Base-by-base conservation (phyloP, 2,888 invertebrate genomes). In the Gymnoscelis rufifasciata region DNA sequence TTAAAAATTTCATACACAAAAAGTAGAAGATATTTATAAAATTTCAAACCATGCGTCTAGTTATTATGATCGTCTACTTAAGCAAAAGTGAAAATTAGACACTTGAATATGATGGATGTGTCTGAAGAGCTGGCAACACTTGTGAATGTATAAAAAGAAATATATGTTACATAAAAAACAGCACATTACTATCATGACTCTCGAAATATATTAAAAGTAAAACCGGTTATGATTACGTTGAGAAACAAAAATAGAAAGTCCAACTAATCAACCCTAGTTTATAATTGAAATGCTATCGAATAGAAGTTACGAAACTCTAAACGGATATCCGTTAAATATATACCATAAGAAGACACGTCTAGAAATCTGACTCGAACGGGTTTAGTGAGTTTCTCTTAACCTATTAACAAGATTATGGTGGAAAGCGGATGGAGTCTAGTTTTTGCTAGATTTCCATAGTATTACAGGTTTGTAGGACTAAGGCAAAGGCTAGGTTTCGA, bases 321-420 rank as follows among this genome's bases (percentile, higher is more conserved):
- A 61, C 71, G 74, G 69, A 76, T 55, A 68, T 78, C 74, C 76
- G 74, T 50, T 42, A 48, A 50, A 46, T 52, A 66, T 60, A 41
- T 26, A 57, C 68, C 62, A 47, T 65, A 62, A 54, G 60, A 62
- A 71, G 77, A 78, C 61, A 78, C 68, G 54, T 56, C 71, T 76
- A 81, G 80, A 81, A 79, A 80, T 74, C 74, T 56, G 59, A 64
- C 60, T 45, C 56, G 66, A 72, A 74, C 77, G 64, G 70, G 76
- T 78, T 66, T 67, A 58, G 64, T 69, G 68, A 74, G 74, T 83
- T 83, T 83, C 84, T 83, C 84, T 80, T 19, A 75, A 76, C 78
- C 80, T 75, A 78, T 83, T 81, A 83, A 86, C 73, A 72, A 79
- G 78, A 78, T 78, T 78, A 78, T 73, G 68, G 77, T 80, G 79